A percentile compares a stretch with the other conserved stretches of the same genome.
Evolutionary conservation across 2,888 invertebrate species (phyloP).

Genomic region (Pherbina coryleti): DNA sequence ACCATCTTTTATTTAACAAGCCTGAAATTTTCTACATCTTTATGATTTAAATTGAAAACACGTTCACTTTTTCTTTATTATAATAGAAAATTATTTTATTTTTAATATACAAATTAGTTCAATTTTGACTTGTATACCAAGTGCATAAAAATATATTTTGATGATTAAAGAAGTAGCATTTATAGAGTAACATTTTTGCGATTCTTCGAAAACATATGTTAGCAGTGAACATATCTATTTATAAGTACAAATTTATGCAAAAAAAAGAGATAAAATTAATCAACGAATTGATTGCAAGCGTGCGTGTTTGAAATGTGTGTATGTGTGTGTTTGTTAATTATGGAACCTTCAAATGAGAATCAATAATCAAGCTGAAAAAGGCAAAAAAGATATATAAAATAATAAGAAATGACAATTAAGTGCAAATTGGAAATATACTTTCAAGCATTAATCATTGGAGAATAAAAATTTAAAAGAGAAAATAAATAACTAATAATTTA

Average conservation of each 20-base stretch:
- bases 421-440: neutral
- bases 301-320: conserved; percentile 15
- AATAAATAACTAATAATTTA: neutral
- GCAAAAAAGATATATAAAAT: neutral
- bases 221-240: too few relatives aligned
- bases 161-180: too few relatives aligned
- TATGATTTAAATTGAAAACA: too few relatives aligned
- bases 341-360: conserved; percentile 15
- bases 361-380: conserved; percentile 23
- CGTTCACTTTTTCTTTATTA: too few relatives aligned
- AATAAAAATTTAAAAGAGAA: neutral
- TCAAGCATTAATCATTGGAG: neutral
- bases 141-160: too few relatives aligned
- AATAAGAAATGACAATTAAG: neutral
- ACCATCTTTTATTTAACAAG: too few relatives aligned
- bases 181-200: too few relatives aligned
- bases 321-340: neutral
- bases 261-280: neutral
- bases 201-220: neutral
- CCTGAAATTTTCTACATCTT: too few relatives aligned
- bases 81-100: too few relatives aligned
- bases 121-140: too few relatives aligned
- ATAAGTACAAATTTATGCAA: neutral
- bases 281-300: neutral
- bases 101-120: too few relatives aligned